Conservation (phyloP, 2,888 invertebrate species). For the Parnassius mnemosyne region DNA sequence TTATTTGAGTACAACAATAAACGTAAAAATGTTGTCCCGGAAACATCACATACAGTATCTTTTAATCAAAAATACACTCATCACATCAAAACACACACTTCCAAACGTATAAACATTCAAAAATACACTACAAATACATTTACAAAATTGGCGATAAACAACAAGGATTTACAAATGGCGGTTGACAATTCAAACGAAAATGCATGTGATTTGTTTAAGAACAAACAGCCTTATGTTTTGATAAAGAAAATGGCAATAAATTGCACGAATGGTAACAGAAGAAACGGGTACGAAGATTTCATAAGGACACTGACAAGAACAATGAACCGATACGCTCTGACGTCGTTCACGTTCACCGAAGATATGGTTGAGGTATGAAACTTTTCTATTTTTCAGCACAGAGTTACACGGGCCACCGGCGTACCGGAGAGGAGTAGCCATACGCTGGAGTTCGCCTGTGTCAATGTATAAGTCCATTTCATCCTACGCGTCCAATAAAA, state of each 20-base stretch:
- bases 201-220: constrained; percentile 11
- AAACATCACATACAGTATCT: neutral
- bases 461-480: too few relatives aligned
- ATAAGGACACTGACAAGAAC: constrained; percentile 42
- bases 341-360: constrained; percentile 43
- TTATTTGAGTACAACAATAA: too few relatives aligned
- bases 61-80: too few relatives aligned
- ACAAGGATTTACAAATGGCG: neutral
- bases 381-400: neutral
- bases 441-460: too few relatives aligned
- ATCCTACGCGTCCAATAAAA: too few relatives aligned
- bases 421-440: too few relatives aligned
- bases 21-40: too few relatives aligned
- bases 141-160: neutral
- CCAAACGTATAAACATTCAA: neutral
- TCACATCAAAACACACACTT: neutral
- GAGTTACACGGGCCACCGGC: too few relatives aligned
- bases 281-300: constrained; percentile 33
- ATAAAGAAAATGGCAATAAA: constrained; percentile 15
- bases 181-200: neutral
- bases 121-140: neutral
- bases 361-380: constrained; percentile 47
- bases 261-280: constrained; percentile 31
- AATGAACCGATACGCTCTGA: constrained; percentile 43
- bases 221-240: constrained; percentile 10